Percentiles rank a stretch among this genome's conserved stretches.
phyloP scores from a whole-genome alignment of 2,797 vertebrate genomes.

The Danio tinwini region DNA sequence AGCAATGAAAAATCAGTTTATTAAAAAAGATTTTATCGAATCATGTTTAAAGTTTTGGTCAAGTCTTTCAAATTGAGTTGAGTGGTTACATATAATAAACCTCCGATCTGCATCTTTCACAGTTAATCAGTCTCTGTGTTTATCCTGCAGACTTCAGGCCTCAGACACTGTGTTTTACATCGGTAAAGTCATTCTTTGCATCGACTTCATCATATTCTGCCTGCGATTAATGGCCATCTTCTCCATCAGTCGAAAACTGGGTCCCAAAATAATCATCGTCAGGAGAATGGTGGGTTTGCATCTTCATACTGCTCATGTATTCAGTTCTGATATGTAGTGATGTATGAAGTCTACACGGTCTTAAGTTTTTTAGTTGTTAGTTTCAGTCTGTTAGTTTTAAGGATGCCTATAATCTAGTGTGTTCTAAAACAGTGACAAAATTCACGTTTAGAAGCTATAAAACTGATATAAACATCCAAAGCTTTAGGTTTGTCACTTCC shows the following conservation, averaged over 20 bases:
- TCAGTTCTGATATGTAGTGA: too few relatives aligned
- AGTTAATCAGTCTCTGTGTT: neutral
- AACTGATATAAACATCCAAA: too few relatives aligned
- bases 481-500: too few relatives aligned
- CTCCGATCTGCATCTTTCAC: neutral
- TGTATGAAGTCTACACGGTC: too few relatives aligned
- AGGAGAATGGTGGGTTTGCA: conserved; percentile 86
- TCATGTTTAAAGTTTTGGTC: neutral
- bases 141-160: conserved; percentile 37
- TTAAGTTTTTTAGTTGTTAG: too few relatives aligned
- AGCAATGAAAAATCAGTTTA: neutral
- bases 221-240: conserved; percentile 98
- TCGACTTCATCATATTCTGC: conserved; percentile 94
- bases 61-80: neutral
- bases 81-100: neutral
- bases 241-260: conserved; percentile 90
- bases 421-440: too few relatives aligned
- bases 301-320: neutral
- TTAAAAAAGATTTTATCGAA: neutral
- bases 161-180: conserved; percentile 77
- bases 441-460: too few relatives aligned
- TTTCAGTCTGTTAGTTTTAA: too few relatives aligned
- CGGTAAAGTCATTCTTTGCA: conserved; percentile 89
- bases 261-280: conserved; percentile 98
- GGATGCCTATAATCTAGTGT: too few relatives aligned